Evolutionary conservation across 1,140 invertebrate species (phyloP), one percentile per base, ranked within the genome.

Genomic region (Platorchestia sp.): DNA sequence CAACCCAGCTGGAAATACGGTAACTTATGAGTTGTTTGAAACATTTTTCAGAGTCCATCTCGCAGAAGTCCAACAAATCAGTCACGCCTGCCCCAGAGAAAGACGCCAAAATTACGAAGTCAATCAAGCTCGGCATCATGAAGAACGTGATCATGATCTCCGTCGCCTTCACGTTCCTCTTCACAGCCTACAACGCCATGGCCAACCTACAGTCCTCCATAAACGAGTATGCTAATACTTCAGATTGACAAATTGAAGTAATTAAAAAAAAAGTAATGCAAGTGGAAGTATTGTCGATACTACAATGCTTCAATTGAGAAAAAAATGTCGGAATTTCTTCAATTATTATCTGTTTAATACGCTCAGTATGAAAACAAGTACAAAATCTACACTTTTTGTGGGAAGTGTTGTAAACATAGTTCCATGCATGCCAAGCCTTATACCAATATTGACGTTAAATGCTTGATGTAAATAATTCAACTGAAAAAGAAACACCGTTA

Each of bases 121-220:
- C 51, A 40, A 45, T 95, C 16, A 87, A 95, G 45, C 41, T 95
- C 45, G 43, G 43, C n/a, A 99, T 99, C 96, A 97, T 99, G 95
- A 99, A 99, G 97, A 99, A 99, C 97, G 98, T 99, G 86, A 97
- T 98, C 45, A 98, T 98, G 87, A 98, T 99, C 16, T 99, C 98
- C 96, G 97, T 98, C 95, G 98, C 98, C 6, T 99, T 99, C 97
- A 98, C 99, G 98, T 98, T 99, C 95, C 98, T 99, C 96, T 99
- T 99, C 97, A 99, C 98, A 41, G 99, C 99, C 51, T 99, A 99
- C 97, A 98, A 98, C 97, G 98, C 98, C 86, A 99, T 99, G 87
- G 98, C 99, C 0, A 99, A 99, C 97, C 97, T 99, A 7, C 99
- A 97, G 96, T 96, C 96, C 44, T 96, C 96, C 19, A 96, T 96